These are phyloP conservation scores for Ceyx melanurus DNA, from an alignment of 2,113 vertebrate species.

Conservation along the genomic window DNA sequence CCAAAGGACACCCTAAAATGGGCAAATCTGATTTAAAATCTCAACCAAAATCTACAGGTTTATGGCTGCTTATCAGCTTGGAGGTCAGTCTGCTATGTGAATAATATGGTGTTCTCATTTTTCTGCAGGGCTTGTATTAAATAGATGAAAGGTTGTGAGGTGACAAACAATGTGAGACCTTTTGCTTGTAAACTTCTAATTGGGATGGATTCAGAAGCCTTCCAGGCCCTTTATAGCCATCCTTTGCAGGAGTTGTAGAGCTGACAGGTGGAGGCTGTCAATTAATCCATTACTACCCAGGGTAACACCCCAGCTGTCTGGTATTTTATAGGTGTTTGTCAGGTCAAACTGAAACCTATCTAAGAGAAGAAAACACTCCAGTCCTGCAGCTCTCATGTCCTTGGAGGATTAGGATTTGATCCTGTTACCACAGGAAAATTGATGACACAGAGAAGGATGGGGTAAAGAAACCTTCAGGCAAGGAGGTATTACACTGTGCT, in stretches of 20 bases:
- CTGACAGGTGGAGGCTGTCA: background rate
- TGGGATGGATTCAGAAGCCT: background rate
- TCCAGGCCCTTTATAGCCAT: background rate
- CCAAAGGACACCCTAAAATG: background rate
- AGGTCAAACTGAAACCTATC: background rate
- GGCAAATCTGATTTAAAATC: background rate
- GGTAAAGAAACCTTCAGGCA: background rate
- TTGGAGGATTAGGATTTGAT: background rate
- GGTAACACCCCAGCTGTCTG: background rate
- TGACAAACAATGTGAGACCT: background rate
- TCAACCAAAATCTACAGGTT: background rate
- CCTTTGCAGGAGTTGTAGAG: background rate
- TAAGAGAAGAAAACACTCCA: background rate
- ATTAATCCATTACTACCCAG: background rate
- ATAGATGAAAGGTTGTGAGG: background rate
- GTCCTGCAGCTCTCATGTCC: background rate
- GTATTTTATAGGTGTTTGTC: background rate
- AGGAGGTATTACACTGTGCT: background rate
- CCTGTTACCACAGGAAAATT: background rate
- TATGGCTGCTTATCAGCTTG: background rate
- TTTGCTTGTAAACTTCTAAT: background rate
- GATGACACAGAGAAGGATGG: background rate
- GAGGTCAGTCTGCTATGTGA: background rate
- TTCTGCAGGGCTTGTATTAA: background rate
- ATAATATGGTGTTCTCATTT: background rate